phyloP scores from a whole-genome alignment of 1,140 invertebrate genomes.

The Reticulitermes speratus region DNA sequence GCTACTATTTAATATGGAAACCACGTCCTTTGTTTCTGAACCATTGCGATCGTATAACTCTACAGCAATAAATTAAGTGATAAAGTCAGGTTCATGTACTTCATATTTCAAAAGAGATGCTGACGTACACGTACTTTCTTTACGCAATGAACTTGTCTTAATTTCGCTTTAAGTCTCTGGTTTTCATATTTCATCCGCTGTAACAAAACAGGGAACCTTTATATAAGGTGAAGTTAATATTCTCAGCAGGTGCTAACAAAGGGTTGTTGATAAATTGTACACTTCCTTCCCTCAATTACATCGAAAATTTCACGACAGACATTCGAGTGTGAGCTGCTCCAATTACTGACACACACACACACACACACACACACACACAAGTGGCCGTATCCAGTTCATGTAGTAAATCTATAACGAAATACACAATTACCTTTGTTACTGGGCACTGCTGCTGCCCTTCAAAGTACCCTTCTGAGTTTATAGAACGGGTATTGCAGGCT shows the following conservation, averaged over 20 bases:
- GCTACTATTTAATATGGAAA: neutral
- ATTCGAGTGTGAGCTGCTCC: too few relatives aligned
- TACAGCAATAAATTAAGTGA: neutral
- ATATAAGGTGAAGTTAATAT: too few relatives aligned
- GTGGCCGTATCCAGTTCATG: too few relatives aligned
- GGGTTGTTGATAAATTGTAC: neutral
- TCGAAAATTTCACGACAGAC: neutral
- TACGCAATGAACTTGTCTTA: neutral
- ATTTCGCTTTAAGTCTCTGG: neutral
- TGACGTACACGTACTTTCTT: neutral
- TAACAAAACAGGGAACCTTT: neutral
- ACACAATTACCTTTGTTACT: too few relatives aligned
- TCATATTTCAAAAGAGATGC: neutral
- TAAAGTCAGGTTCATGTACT: too few relatives aligned
- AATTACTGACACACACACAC: too few relatives aligned
- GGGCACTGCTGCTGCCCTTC: too few relatives aligned
- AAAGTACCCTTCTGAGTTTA: too few relatives aligned
- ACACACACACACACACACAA: too few relatives aligned
- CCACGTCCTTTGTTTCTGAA: too few relatives aligned
- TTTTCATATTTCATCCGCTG: neutral
- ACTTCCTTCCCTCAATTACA: neutral
- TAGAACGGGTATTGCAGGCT: too few relatives aligned
- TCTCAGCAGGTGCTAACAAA: neutral
- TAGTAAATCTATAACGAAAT: too few relatives aligned
- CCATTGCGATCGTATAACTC: neutral